Base-by-base conservation (phyloP, 2,797 vertebrate genomes). In the Pseudomugil gertrudae region DNA sequence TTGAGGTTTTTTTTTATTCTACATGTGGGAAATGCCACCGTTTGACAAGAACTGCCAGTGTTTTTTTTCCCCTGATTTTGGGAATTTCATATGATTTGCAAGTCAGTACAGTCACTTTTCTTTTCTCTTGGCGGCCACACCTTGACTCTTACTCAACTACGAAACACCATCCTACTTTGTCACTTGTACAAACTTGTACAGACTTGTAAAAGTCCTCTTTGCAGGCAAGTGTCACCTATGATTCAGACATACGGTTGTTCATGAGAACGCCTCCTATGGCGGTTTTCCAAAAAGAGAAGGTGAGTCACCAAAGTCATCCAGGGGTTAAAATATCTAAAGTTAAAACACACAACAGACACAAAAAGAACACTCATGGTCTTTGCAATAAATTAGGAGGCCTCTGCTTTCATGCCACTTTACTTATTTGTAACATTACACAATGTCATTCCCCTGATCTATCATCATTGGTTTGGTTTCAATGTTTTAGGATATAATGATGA, bases 151-250 rank as follows among this genome's bases (percentile, higher is more conserved):
- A 63, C 67, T 83, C 68, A 68, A 29, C 35, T 62, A 59, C 48
- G 69, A 83, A 59, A 80, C 63, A 63, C 61, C 50, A 69, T 58
- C 53, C 52, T 43, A 19, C 64, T 76, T 68, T 87, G 87, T 90
- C 84, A 83, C 84, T 77, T 90, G 89, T 81, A 80, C 78, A 72
- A 84, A 90, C 90, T 83, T 90, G 89, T 81, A 80, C 78, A 72
- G 83, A 90, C 90, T 83, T 91, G 87, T 68, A 33, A 19, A 63
- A 48, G 59, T 40, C 51, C 9, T 74, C 58, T 71, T 63, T 48
- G 40, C 52, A 48, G 58, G 32, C 48, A 67, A 66, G 36, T 85
- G 87, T 90, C 83, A 74, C 81, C 70, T 63, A 11, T 66, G 27
- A 36, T 54, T 65, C 62, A 63, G 45, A 58, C 27, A 7, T 13